Evolutionary conservation across 2,113 vertebrate species (phyloP), one percentile per base, ranked within the genome.

Genomic region (Alosa alosa): DNA sequence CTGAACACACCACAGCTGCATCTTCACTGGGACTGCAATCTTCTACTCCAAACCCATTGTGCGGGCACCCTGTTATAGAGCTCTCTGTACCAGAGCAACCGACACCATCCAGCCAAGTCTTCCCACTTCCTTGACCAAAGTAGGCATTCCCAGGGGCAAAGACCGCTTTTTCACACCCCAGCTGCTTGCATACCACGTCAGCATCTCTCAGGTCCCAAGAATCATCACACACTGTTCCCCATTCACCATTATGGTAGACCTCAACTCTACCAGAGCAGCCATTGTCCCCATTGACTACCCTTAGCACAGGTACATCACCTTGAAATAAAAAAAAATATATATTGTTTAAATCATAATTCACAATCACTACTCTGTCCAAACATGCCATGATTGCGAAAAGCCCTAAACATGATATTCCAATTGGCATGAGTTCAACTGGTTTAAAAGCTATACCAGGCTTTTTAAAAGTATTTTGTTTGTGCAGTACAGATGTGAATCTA

Each of bases 1-100:
- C 91, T 92, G 93, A 89, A 86, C 94, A 95, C n/a, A 92, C 49
- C 25, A 95, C 93, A 8, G 92, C 90, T 6, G 93, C 94, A 84
- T 94, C 93, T 88, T 94, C 90, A 4, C 1, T 11, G 31, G 93
- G 91, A 49, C 78, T 64, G 11, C 94, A 94, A 82, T 92, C 87
- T 17, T 81, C 85, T 9, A 86, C 85, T 83, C 90, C 92, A 7
- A 90, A 87, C 0, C 10, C 0, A 0, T 7, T 18, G 3, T 85
- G 91, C 5, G 0, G 0, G 50, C 94, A 95, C 6, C 92, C 47
- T 18, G 13, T 0, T 46, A 94, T 89, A 0, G 88, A 87, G 0
- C 78, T 86, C 85, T 94, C 92, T 5, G 88, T 91, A 7, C 93
- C 94, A 0, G 22, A 0, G 86, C 94, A 95, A 0, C 0, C 7